Percentiles rank a stretch among this genome's conserved stretches.
Evolutionary conservation across 2,113 vertebrate genomes (phyloP).

Genomic region (Tringa solitaria): DNA sequence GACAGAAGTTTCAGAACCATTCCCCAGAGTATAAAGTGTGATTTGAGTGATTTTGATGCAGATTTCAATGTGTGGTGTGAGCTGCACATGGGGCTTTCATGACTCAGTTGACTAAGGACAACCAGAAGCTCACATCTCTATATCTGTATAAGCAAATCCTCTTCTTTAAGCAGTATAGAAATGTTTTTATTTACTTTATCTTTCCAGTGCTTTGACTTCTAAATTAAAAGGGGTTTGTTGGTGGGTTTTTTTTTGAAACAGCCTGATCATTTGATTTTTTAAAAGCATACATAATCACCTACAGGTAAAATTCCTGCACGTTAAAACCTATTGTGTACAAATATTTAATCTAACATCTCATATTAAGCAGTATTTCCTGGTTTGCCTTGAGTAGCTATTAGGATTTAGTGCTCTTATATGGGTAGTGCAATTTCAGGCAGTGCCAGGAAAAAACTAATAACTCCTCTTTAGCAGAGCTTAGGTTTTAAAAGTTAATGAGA

Average conservation of each 20-base stretch:
- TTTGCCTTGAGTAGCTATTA: constrained; percentile 24
- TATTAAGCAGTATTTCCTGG: not conserved
- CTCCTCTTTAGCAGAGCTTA: constrained; percentile 45
- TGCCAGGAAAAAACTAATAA: constrained; percentile 67
- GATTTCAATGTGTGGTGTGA: too few species aligned
- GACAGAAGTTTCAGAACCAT: not conserved
- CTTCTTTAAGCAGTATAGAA: not conserved
- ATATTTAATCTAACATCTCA: not conserved
- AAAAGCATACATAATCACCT: not conserved
- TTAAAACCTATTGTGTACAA: not conserved
- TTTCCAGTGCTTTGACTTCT: not conserved
- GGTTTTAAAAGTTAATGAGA: constrained; percentile 64
- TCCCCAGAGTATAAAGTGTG: not conserved
- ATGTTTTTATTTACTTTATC: not conserved
- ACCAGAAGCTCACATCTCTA: not conserved
- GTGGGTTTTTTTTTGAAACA: not conserved
- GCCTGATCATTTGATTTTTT: not conserved
- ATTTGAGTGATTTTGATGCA: not conserved
- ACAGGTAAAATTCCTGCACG: not conserved
- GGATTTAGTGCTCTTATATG: constrained; percentile 20
- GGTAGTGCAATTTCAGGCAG: constrained; percentile 21
- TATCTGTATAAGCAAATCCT: not conserved
- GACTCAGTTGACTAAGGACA: not conserved
- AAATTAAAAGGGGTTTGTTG: not conserved
- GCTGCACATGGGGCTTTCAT: not conserved